phyloP scores from a whole-genome alignment of 1,140 invertebrate species.

The Aphaenogaster ashmeadi region DNA sequence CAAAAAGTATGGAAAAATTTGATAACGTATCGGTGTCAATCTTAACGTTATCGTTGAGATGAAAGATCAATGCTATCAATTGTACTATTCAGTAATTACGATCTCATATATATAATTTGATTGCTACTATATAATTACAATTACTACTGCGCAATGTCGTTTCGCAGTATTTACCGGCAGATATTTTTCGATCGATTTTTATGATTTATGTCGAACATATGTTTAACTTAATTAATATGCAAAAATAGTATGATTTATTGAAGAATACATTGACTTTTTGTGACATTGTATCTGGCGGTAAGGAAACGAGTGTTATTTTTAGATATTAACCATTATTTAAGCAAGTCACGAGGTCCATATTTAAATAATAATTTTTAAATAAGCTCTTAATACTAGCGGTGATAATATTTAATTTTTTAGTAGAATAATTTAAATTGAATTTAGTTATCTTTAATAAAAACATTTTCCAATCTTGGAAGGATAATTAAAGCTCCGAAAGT shows the following conservation, averaged over 20 bases:
- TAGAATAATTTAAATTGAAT: not conserved
- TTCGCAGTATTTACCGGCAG: not conserved
- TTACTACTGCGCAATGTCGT: slow-evolving; percentile 30
- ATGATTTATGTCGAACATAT: slow-evolving; percentile 36
- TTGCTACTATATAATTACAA: slow-evolving; percentile 18
- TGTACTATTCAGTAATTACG: slow-evolving; percentile 31
- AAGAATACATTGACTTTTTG: slow-evolving; percentile 9
- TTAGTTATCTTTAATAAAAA: not conserved
- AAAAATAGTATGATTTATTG: slow-evolving; percentile 45
- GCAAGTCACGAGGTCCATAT: not conserved
- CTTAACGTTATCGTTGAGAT: slow-evolving; percentile 23
- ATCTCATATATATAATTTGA: slow-evolving; percentile 15
- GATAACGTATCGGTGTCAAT: slow-evolving; percentile 50
- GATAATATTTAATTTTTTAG: slow-evolving; percentile 5
- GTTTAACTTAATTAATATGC: slow-evolving; percentile 34
- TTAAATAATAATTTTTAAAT: slow-evolving; percentile 7
- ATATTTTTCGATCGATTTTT: slow-evolving; percentile 30
- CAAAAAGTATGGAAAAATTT: slow-evolving; percentile 38
- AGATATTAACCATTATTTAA: slow-evolving; percentile 27
- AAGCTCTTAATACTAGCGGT: not conserved
- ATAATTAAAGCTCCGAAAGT: not conserved
- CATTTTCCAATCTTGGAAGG: not conserved
- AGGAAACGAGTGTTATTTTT: slow-evolving; percentile 26
- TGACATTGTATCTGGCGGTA: not conserved
- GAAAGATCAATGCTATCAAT: slow-evolving; percentile 9